phyloP scores from a whole-genome alignment of 2,113 vertebrate genomes.

The Triplophysa rosa region DNA sequence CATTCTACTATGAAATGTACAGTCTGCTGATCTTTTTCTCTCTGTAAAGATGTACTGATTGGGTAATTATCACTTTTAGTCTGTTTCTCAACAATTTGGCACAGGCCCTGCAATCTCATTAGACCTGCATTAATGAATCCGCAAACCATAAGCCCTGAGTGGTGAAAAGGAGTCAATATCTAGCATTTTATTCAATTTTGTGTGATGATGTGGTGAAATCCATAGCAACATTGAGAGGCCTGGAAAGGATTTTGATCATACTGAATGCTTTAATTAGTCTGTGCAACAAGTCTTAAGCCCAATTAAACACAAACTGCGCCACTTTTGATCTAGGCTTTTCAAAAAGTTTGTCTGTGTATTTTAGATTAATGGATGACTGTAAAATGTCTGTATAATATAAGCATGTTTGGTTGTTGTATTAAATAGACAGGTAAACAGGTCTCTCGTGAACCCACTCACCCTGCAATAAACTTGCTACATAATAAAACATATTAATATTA shows the following conservation, averaged over 20 bases:
- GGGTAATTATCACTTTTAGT: neutral
- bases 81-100: neutral
- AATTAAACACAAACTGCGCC: too few relatives aligned
- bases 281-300: neutral
- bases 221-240: conserved; percentile 19
- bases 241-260: conserved; percentile 3
- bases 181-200: too few relatives aligned
- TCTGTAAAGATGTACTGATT: neutral
- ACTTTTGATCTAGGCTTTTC: too few relatives aligned
- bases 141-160: neutral
- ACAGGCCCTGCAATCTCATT: neutral
- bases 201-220: neutral
- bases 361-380: too few relatives aligned
- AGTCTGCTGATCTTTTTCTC: neutral
- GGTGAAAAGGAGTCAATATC: neutral
- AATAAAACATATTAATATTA: neutral
- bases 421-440: too few relatives aligned
- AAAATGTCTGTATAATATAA: too few relatives aligned
- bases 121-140: neutral
- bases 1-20: neutral
- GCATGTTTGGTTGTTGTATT: too few relatives aligned
- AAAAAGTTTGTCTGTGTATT: too few relatives aligned
- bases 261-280: conserved; percentile 23
- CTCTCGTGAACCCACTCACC: too few relatives aligned
- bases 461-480: too few relatives aligned